These are phyloP conservation scores for Euphonia xanthogaster DNA, from an alignment of 2,797 vertebrate species.

Conservation along the genomic window DNA sequence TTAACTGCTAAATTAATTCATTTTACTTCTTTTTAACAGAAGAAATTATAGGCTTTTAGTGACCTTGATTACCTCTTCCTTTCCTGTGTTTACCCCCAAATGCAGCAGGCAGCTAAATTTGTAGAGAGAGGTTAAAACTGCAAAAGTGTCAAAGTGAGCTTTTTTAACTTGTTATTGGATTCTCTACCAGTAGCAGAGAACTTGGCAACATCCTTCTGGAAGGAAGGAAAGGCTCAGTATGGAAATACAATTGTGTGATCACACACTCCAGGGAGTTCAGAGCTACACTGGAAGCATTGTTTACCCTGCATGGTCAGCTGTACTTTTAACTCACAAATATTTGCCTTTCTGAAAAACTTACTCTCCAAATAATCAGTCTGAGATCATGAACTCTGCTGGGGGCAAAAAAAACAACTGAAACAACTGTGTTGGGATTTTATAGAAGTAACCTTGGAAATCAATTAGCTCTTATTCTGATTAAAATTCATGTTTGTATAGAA, in stretches of 20 bases:
- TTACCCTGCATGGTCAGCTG: constrained; percentile 40
- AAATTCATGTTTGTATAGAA: neutral
- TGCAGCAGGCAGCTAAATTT: neutral
- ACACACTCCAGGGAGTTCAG: constrained; percentile 24
- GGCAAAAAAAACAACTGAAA: neutral
- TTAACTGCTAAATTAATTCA: neutral
- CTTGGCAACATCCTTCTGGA: constrained; percentile 24
- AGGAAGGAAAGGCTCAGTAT: constrained; percentile 50
- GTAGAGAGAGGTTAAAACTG: neutral
- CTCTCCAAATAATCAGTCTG: constrained; percentile 1
- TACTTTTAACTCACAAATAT: constrained; percentile 52
- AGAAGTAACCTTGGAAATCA: neutral
- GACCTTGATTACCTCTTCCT: neutral
- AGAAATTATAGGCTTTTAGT: neutral
- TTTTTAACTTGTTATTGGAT: neutral
- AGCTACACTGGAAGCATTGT: constrained; percentile 20
- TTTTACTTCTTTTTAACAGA: neutral
- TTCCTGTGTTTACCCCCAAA: neutral
- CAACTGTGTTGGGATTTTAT: neutral
- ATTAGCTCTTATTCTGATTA: neutral
- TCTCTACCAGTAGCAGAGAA: neutral
- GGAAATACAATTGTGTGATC: neutral
- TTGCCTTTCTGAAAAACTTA: constrained; percentile 36
- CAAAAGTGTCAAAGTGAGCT: neutral
- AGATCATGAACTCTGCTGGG: constrained; percentile 1